Evolutionary conservation across 1,140 invertebrate genomes (phyloP), one percentile per base, ranked within the genome.

Genomic region (Listronotus oregonensis): DNA sequence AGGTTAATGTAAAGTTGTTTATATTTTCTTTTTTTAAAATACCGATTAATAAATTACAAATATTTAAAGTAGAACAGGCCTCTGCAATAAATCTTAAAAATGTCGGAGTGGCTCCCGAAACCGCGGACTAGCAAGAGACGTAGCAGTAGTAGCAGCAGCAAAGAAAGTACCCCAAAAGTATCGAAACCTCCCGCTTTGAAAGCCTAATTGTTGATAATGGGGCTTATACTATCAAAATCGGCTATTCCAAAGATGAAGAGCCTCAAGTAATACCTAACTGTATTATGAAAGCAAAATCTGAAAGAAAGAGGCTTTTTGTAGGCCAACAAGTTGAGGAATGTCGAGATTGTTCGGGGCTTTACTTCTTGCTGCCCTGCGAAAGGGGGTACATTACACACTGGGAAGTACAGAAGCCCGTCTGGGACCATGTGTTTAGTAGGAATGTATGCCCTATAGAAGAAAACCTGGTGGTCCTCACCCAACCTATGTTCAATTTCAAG

Each of bases 201-300:
- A 27, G 66, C 69, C 9, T 91, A 72, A 85, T 96, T 66, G 78
- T 96, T 17, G 95, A 97, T 75, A 96, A 95, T 83, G 95, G 95
- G 39, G 94, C 88, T 1, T 89, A 89, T 72, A 87, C 86, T 0
- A 88, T 89, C 4, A 97, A 97, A 88, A 87, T 88, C 71, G 94
- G 93, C 14, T 86, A 87, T 74, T 86, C 89, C 6, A 86, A 82
- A 31, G 84, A 87, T 64, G 80, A 81, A 49, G 82, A 88, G 63
- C 88, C 92, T 1, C 90, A 81, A 76, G 73, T 94, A 12, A 86
- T 98, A 70, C 95, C 95, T 3, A 99, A 99, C 80, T 96, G 94
- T 73, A 94, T 99, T 34, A 96, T 96, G 85, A 99, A 99, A 85
- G 95, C 95, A 0, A 98, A 98, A 80, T 96, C 92, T 71, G 97